Conservation (phyloP, 2,888 invertebrate genomes). For the Drosophila mettleri region DNA sequence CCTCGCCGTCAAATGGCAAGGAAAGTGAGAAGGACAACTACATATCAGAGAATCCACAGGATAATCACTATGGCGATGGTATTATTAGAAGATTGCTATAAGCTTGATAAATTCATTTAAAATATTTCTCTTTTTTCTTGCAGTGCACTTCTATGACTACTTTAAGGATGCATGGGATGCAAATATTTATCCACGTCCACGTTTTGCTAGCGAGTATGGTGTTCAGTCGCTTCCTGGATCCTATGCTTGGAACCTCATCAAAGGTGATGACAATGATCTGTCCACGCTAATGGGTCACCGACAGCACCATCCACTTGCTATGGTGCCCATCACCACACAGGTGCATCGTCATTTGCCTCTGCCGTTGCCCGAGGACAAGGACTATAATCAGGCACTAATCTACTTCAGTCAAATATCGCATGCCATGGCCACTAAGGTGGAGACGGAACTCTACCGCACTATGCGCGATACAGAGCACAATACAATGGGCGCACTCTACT, state of each 20-base stretch:
- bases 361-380: slow-evolving; percentile 86
- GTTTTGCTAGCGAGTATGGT: slow-evolving; percentile 98
- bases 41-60: slow-evolving; percentile 91
- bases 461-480: slow-evolving; percentile 77
- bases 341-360: slow-evolving; percentile 88
- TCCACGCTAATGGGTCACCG: slow-evolving; percentile 90
- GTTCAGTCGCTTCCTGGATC: slow-evolving; percentile 94
- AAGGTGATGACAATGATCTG: slow-evolving; percentile 86
- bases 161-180: slow-evolving; percentile 92
- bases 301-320: slow-evolving; percentile 94
- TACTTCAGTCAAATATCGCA: slow-evolving; percentile 96
- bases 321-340: slow-evolving; percentile 87
- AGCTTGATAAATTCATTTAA: accelerated
- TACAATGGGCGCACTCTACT: slow-evolving; percentile 99
- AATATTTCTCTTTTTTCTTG: slow-evolving; percentile 52
- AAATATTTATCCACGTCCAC: slow-evolving; percentile 90
- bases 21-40: slow-evolving; percentile 90
- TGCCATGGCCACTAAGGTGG: slow-evolving; percentile 93
- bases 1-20: slow-evolving; percentile 96
- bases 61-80: slow-evolving; percentile 94
- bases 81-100: slow-evolving; percentile 57
- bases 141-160: slow-evolving; percentile 96
- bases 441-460: slow-evolving; percentile 93
- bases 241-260: slow-evolving; percentile 88
- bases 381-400: slow-evolving; percentile 89